Evolutionary conservation across 2,113 vertebrate genomes (phyloP).

Genomic region (Pagrus major): DNA sequence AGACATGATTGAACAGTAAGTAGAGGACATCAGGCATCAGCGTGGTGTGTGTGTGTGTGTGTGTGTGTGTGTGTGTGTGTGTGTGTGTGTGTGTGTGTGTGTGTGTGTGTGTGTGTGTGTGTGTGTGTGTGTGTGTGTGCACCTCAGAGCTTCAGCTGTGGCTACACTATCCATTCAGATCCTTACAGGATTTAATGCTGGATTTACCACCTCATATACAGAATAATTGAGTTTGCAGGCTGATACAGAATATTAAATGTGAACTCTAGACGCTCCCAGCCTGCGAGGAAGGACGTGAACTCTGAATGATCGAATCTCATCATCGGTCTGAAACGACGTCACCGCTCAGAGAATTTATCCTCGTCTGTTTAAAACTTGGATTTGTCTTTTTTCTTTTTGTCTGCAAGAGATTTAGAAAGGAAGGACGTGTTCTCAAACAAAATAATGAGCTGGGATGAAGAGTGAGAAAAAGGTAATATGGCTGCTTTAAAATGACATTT

Average conservation of each 20-base stretch:
- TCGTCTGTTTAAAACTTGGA: neutral
- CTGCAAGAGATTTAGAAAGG: neutral
- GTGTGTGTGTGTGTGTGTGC: no score
- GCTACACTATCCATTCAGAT: neutral
- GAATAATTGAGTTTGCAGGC: constrained; percentile 2
- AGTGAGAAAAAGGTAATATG: neutral
- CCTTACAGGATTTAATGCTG: constrained; percentile 9
- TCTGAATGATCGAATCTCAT: neutral
- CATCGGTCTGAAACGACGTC: neutral
- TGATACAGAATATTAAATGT: constrained; percentile 27
- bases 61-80: no score
- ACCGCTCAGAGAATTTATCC: neutral
- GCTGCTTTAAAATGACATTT: neutral
- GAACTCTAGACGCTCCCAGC: constrained; percentile 23
- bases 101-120: no score
- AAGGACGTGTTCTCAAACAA: neutral
- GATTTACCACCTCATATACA: neutral
- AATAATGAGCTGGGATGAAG: neutral
- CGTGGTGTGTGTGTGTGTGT: neutral
- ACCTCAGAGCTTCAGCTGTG: neutral
- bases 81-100: no score
- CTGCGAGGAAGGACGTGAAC: neutral
- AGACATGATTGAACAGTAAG: neutral
- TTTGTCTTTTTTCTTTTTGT: neutral
- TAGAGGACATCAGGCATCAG: neutral